Base-by-base conservation (phyloP, 1,140 invertebrate species). In the Pseudomyrmex cubaensis region DNA sequence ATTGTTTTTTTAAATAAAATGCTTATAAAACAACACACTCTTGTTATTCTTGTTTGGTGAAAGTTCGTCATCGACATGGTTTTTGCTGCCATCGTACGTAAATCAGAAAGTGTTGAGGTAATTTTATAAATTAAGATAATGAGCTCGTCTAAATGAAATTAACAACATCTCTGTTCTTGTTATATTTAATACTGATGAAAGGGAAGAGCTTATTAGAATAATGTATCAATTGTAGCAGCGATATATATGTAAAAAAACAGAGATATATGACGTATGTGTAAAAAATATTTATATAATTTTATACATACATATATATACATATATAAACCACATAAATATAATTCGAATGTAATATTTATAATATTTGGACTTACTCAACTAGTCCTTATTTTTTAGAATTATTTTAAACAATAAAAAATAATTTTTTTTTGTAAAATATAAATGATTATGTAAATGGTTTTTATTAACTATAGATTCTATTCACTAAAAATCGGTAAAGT, bases 1-100 rank as follows among this genome's bases (percentile, higher is more conserved):
- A 63, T 77, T 69, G 48, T 90, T 90, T 90, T 90, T 90, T 62
- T 35, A 35, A 90, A 90, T 90, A 90, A 91, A 90, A 90, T 17
- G 4, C 8, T 64, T 69, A 15, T 22, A 80, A 84, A 63, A 54
- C 57, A 25, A 22, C 15, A 5, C 15, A 13, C 4, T 25, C 4
- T n/a, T 3, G 17, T n/a, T 17, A 25, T 64, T 73, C 15, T 35
- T 52, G 52, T 61, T 70, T 4, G 15, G 78, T 78, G 82, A 87
- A 90, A 83, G 83, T 85, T 7, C 10, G 35, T 62, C 20, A 12
- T 1, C 48, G 44, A 56, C 35, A 15, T 1, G 0, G 2, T 59
- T 22, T 10, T 73, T 44, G 10, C 35, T n/a, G 20, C 9, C 3
- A 54, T 35, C 8, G 20, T 61, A 22, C 25, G 22, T 61, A 63